Evolutionary conservation across 2,888 invertebrate species (phyloP).

Genomic region (Phania funesta): DNA sequence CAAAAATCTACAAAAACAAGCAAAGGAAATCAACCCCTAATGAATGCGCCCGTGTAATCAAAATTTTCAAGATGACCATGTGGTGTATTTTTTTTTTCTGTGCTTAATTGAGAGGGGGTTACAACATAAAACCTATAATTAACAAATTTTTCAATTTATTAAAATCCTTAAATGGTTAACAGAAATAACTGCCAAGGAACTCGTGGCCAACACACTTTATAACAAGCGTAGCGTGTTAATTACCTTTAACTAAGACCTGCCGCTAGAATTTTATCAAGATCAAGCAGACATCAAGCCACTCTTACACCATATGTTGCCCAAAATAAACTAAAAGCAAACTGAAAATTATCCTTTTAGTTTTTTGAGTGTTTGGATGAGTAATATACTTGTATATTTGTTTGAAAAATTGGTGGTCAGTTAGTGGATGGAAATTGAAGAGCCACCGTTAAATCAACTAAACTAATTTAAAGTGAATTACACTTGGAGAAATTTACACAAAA

Average conservation of each 20-base stretch:
- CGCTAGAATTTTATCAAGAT: slow-evolving; percentile 67
- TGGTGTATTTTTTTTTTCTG: slow-evolving; percentile 64
- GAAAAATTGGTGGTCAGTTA: slow-evolving; percentile 72
- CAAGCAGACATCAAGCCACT: slow-evolving; percentile 29
- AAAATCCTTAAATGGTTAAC: slow-evolving; percentile 54
- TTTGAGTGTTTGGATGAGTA: slow-evolving; percentile 36
- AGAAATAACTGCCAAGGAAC: slow-evolving; percentile 30
- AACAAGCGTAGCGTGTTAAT: slow-evolving; percentile 78
- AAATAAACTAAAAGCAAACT: background rate
- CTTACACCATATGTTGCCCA: slow-evolving; percentile 71
- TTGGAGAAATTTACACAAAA: too few species aligned
- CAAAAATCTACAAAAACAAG: slow-evolving; percentile 11
- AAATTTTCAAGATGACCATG: slow-evolving; percentile 67
- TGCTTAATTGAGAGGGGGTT: slow-evolving; percentile 46
- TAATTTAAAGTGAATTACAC: slow-evolving; percentile 33
- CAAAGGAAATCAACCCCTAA: slow-evolving; percentile 38
- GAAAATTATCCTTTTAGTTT: slow-evolving; percentile 39
- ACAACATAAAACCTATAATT: slow-evolving; percentile 57
- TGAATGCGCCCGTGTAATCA: background rate
- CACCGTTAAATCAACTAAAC: slow-evolving; percentile 27
- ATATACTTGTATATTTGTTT: slow-evolving; percentile 71
- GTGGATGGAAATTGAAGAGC: slow-evolving; percentile 41
- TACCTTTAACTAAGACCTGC: slow-evolving; percentile 74
- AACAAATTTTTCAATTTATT: slow-evolving; percentile 63
- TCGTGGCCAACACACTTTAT: slow-evolving; percentile 69